Evolutionary conservation across 2,797 vertebrate genomes (phyloP), one percentile per base, ranked within the genome.

Genomic region (Danio albolineatus): DNA sequence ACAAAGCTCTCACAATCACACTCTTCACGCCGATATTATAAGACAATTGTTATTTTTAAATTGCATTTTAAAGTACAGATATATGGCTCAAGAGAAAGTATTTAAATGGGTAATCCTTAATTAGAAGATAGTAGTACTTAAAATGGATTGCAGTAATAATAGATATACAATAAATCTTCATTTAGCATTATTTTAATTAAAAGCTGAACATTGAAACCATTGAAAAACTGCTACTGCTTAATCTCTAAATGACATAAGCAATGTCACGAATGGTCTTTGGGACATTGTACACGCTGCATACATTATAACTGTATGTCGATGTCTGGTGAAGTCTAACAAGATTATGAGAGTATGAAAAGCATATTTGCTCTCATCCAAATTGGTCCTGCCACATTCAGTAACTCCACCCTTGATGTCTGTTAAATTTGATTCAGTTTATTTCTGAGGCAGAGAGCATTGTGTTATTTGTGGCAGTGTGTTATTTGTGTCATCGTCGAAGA

Each of bases 401-500:
- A 39, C 13, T 53, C 10, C 1, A 0, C 7, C 1, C 4, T 51
- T 62, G 16, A 49, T 28, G n/a, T 51, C 49, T 39, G 4, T 39
- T 72, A 13, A 14, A 12, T 61, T 61, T 38, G 39, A 49, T 62
- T 28, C 7, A 74, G 59, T 41, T 46, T 48, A 28, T 75, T 41
- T 53, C 41, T 51, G 36, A 41, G 36, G n/a, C 62, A 59, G 21
- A 57, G 21, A 57, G 41, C 16, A 17, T 46, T 77, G 51, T 57
- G 60, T 77, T 19, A 66, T 41, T 62, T 16, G 7, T 43, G 17
- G 36, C 17, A 28, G 49, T 28, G 28, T 28, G 10, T 66, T 56
- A 56, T 77, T 69, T 78, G 53, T 69, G 16, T 16, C 69, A 49
- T 16, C 1, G 12, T 78, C 65, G 69, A 17, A 66, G 13, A 66